Evolutionary conservation across 1,140 invertebrate genomes (phyloP), one percentile per base, ranked within the genome.

Genomic region (Nebria ingens): DNA sequence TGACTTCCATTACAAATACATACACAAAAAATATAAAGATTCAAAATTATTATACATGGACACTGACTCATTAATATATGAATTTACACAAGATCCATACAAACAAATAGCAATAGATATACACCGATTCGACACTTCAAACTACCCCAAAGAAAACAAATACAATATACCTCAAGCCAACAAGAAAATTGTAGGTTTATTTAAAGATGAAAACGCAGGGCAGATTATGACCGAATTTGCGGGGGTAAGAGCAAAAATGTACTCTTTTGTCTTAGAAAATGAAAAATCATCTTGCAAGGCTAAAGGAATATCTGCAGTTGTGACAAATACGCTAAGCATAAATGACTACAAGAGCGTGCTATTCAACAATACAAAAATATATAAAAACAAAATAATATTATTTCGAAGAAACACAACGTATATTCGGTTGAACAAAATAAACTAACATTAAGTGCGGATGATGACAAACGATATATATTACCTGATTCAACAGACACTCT

Each of bases 111-210:
- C 58, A 56, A 15, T 21, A n/a, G 64, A 68, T 57, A 29, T 66
- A 49, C 9, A 17, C 22, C 11, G 52, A 11, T 71, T 68, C 51
- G 65, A 68, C 61, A 71, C 67, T 20, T 65, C 63, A 38, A 64
- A 64, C 52, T 69, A 62, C 55, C 3, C 29, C 15, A 17, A 45
- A 12, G 17, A 45, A 11, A 45, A 45, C 40, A 45, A 11, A 17
- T 45, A 11, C 40, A 17, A 45, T 12, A 45, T 45, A 45, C 17
- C 15, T 11, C 40, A 45, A 45, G 40, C 15, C 40, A 58, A 58
- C 22, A 51, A 55, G 34, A 58, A 58, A 55, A 38, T 58, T 21
- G n/a, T 58, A 22, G 53, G 53, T 15, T 29, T 58, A 21, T 55
- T 55, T 19, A 55, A 55, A 40, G 53, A 58, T 55, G 50, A 55